phyloP scores from a whole-genome alignment of 2,888 invertebrate genomes.

The Dicycla oo region DNA sequence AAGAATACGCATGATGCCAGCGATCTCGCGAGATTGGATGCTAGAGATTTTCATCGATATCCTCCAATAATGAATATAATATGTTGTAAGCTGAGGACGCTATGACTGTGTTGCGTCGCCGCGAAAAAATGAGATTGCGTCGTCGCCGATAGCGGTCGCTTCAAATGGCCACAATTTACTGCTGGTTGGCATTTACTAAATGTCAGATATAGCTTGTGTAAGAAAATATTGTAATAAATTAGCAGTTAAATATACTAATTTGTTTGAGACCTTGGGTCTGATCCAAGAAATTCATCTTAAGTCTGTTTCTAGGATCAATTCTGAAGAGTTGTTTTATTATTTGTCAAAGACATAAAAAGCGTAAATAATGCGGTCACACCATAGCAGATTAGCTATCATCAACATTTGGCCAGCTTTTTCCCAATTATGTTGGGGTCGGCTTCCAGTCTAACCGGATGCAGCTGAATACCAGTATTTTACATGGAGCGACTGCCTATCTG shows the following conservation, averaged over 20 bases:
- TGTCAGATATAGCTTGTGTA: conserved; percentile 58
- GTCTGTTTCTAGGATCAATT: conserved; percentile 31
- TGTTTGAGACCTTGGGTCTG: conserved; percentile 59
- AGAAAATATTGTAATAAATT: conserved; percentile 64
- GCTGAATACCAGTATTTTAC: too few species aligned
- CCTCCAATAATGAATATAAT: conserved; percentile 87
- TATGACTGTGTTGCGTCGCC: conserved; percentile 69
- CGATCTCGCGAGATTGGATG: conserved; percentile 88
- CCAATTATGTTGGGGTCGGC: too few species aligned
- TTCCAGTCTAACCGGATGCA: too few species aligned
- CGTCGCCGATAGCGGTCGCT: conserved; percentile 59
- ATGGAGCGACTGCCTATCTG: background rate
- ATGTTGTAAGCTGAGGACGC: conserved; percentile 83
- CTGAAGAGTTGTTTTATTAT: conserved; percentile 30
- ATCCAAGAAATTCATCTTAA: conserved; percentile 56
- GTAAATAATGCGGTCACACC: conserved; percentile 34
- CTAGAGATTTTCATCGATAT: conserved; percentile 87
- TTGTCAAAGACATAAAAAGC: conserved; percentile 12
- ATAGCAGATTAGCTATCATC: conserved; percentile 29
- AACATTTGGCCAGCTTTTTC: too few species aligned
- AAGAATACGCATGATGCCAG: conserved; percentile 87
- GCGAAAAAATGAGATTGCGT: conserved; percentile 75
- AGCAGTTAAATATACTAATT: conserved; percentile 62
- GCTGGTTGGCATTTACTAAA: conserved; percentile 61
- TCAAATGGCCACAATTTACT: conserved; percentile 62